A percentile compares a stretch with the other conserved stretches of the same genome.
These are phyloP conservation scores for Agelaius phoeniceus DNA, from an alignment of 2,113 vertebrate species.

Conservation along the genomic window DNA sequence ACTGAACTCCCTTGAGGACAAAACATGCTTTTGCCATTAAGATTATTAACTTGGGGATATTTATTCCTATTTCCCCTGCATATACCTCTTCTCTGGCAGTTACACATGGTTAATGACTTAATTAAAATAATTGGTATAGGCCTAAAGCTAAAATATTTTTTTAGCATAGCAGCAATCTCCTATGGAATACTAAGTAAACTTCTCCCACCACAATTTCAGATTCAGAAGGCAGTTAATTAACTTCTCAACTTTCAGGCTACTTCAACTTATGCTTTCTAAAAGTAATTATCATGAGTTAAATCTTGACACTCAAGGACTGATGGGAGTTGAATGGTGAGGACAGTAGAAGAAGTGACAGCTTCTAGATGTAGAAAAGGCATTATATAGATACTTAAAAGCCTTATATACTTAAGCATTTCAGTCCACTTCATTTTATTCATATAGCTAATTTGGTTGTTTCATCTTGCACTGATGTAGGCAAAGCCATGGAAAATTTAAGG, in stretches of 20 bases:
- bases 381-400: not conserved
- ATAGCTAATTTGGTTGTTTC: not conserved
- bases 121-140: slow-evolving; percentile 50
- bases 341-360: not conserved
- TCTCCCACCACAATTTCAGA: slow-evolving; percentile 10
- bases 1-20: not conserved
- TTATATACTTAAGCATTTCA: not conserved
- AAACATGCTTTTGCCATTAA: not conserved
- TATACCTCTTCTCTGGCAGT: slow-evolving; percentile 9
- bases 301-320: not conserved
- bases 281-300: not conserved
- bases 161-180: slow-evolving; percentile 18
- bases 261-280: not conserved
- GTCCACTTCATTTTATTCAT: not conserved
- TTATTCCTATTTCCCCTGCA: not conserved
- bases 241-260: slow-evolving; percentile 1
- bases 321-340: not conserved
- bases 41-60: not conserved
- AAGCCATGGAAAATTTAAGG: not conserved
- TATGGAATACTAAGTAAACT: slow-evolving; percentile 40
- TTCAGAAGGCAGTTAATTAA: slow-evolving; percentile 33
- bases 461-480: not conserved
- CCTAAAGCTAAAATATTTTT: slow-evolving; percentile 37
- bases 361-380: not conserved
- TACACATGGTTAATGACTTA: slow-evolving; percentile 17